These are phyloP conservation scores for Ophiothrix spiculata DNA, from an alignment of 35 echinoderm and acorn worm species.

Conservation along the genomic window DNA sequence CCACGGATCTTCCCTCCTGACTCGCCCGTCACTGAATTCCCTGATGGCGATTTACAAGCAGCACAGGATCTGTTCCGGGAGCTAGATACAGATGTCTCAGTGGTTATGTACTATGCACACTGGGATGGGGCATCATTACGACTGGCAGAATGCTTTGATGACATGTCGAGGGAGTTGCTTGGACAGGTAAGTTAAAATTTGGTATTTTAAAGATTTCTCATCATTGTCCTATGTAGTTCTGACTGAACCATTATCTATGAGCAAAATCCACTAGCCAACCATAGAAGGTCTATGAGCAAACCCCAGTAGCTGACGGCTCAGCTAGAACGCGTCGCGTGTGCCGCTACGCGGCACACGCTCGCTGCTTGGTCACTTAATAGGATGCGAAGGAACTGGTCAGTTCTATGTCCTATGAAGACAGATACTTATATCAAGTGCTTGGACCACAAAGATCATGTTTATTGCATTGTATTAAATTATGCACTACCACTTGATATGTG, in stretches of 20 bases:
- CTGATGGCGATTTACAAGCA: constrained; percentile 51
- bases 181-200: constrained; percentile 33
- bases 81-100: constrained; percentile 45
- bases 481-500: no score
- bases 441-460: no score
- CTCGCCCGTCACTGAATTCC: constrained; percentile 66
- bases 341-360: no score
- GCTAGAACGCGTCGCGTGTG: no score
- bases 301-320: no score
- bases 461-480: no score
- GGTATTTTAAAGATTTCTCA: neutral
- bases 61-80: constrained; percentile 44
- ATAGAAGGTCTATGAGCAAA: no score
- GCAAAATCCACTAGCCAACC: no score
- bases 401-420: no score
- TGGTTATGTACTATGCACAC: constrained; percentile 96
- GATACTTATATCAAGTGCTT: no score
- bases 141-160: constrained; percentile 62
- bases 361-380: no score
- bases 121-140: constrained; percentile 82
- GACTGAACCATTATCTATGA: neutral
- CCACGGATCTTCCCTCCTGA: constrained; percentile 23
- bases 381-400: no score
- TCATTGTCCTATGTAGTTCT: neutral
- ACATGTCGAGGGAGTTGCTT: constrained; percentile 44